Conservation (phyloP, 2,888 invertebrate species). For the Euzetes globulus region DNA sequence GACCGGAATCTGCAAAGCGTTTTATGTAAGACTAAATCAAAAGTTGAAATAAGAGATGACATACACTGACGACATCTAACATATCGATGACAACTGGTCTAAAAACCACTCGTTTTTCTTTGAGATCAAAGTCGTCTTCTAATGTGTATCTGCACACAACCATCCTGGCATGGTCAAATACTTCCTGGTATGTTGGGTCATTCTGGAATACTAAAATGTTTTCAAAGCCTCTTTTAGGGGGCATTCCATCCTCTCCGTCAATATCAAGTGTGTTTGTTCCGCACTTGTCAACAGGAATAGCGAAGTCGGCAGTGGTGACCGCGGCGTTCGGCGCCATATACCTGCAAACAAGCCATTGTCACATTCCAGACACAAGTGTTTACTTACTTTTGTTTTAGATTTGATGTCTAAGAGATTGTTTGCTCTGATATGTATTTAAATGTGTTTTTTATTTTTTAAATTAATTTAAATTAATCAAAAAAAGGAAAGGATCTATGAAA, state of each 20-base stretch:
- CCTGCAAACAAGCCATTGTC: constrained; percentile 36
- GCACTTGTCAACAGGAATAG: constrained; percentile 42
- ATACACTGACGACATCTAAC: constrained; percentile 40
- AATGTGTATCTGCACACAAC: constrained; percentile 41
- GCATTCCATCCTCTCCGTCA: constrained; percentile 36
- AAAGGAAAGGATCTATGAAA: neutral
- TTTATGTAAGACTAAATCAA: too few relatives aligned
- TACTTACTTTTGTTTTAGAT: too few relatives aligned
- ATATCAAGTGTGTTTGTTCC: constrained; percentile 41
- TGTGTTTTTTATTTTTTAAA: neutral
- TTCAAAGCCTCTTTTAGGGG: constrained; percentile 39
- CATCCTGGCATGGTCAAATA: constrained; percentile 43
- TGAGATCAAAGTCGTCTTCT: constrained; percentile 32
- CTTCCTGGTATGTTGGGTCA: constrained; percentile 42
- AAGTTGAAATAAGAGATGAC: neutral
- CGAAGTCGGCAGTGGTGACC: constrained; percentile 40
- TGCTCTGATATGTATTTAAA: too few relatives aligned
- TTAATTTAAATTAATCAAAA: neutral
- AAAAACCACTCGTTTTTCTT: constrained; percentile 43
- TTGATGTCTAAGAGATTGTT: too few relatives aligned
- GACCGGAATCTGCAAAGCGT: constrained; percentile 36
- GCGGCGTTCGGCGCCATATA: constrained; percentile 43
- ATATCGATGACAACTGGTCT: constrained; percentile 43
- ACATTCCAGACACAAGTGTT: neutral
- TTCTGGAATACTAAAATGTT: constrained; percentile 44